Evolutionary conservation across 1,140 invertebrate species (phyloP).

Genomic region (Procambarus clarkii): DNA sequence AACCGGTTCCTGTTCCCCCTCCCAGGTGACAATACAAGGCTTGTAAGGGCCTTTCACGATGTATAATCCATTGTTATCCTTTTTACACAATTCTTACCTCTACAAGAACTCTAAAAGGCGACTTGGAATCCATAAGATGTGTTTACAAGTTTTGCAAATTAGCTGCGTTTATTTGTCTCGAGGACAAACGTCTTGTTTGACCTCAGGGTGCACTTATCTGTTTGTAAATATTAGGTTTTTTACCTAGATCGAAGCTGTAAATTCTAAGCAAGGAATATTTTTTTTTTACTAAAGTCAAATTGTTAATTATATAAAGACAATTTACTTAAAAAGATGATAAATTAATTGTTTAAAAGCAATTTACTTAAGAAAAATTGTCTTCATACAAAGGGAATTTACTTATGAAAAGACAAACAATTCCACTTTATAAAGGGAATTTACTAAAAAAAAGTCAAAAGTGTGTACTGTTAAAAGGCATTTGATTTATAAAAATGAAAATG

Average conservation of each 20-base stretch:
- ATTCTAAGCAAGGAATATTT: not conserved
- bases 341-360: not conserved
- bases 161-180: too few species aligned
- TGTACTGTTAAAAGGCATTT: too few species aligned
- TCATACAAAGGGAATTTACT: too few species aligned
- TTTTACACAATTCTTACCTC: not conserved
- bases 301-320: not conserved
- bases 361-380: not conserved
- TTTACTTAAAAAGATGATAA: not conserved
- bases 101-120: conserved; percentile 5
- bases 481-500: too few species aligned
- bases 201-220: not conserved
- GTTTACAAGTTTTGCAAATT: not conserved
- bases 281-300: not conserved
- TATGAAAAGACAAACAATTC: too few species aligned
- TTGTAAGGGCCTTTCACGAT: not conserved
- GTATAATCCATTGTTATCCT: not conserved
- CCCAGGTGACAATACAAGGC: not conserved
- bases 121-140: conserved; percentile 18
- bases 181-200: not conserved
- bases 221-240: not conserved
- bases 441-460: too few species aligned
- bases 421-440: too few species aligned
- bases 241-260: not conserved
- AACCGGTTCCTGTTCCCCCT: not conserved